Conservation (phyloP, 1,140 invertebrate species). For the Harlomillsia oculata region DNA sequence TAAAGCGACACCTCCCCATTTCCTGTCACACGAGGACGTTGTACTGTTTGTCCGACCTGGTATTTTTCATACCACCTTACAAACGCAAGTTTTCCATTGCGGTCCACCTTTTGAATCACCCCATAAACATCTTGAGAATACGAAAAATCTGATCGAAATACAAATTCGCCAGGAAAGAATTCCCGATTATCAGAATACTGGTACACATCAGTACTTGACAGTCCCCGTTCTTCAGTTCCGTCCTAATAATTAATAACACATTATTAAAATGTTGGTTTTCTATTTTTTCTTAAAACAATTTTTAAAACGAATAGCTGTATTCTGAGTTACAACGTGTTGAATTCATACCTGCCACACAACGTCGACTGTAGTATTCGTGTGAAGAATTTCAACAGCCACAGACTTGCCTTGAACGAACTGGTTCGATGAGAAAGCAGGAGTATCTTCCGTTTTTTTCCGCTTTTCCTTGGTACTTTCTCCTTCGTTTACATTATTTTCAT, state of each 20-base stretch:
- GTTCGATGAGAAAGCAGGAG: no score
- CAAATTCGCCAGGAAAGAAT: conserved; percentile 93
- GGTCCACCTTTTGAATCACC: conserved; percentile 80
- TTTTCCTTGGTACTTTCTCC: no score
- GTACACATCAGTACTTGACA: conserved; percentile 77
- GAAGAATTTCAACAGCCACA: conserved; percentile 58
- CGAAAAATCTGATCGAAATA: conserved; percentile 53
- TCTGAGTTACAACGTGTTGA: no score
- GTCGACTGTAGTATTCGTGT: conserved; percentile 63
- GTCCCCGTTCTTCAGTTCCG: conserved; percentile 65
- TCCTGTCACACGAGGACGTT: conserved; percentile 57
- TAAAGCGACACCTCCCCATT: conserved; percentile 84
- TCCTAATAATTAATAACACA: conserved; percentile 52
- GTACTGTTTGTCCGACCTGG: conserved; percentile 50
- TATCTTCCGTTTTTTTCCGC: conserved; percentile 14
- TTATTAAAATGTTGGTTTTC: no score
- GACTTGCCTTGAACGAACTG: no score
- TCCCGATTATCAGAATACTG: conserved; percentile 91
- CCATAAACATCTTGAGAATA: conserved; percentile 60
- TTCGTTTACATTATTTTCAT: no score
- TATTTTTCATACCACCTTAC: conserved; percentile 80
- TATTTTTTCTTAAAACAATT: no score
- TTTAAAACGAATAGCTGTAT: no score
- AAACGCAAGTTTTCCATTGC: conserved; percentile 68
- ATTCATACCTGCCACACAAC: conserved; percentile 80